Conservation (phyloP, 1,140 invertebrate genomes). For the Papilio aristodemus region DNA sequence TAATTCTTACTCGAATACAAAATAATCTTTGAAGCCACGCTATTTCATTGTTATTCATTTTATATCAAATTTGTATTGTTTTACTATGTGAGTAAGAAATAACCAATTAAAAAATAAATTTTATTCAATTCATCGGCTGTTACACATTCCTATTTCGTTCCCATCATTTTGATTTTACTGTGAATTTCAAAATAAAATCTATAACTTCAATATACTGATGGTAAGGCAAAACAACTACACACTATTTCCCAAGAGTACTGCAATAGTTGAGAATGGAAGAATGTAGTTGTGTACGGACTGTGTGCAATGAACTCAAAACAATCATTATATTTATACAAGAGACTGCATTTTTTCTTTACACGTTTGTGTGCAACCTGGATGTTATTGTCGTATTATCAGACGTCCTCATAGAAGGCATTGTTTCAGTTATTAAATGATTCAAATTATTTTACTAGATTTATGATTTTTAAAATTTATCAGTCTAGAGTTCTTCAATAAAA, state of each 20-base stretch:
- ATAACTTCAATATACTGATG: neutral
- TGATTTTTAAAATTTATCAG: no score
- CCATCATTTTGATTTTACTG: neutral
- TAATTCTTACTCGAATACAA: no score
- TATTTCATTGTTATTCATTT: no score
- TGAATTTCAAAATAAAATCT: neutral
- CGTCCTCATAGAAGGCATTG: no score
- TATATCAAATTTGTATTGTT: no score
- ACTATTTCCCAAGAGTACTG: constrained; percentile 8
- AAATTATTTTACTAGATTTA: no score
- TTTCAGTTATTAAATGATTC: no score
- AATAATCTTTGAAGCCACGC: no score
- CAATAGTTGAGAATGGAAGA: neutral
- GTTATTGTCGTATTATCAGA: no score
- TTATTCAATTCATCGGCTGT: no score
- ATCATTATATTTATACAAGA: neutral
- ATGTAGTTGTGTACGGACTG: neutral
- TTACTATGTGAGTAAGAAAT: no score
- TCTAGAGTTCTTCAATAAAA: neutral
- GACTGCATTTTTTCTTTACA: neutral
- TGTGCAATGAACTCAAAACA: neutral
- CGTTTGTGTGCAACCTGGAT: neutral
- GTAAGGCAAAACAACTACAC: neutral
- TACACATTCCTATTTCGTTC: neutral
- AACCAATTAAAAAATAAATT: no score